Base-by-base conservation (phyloP, 1,140 invertebrate genomes). In the Sitobion miscanthi region DNA sequence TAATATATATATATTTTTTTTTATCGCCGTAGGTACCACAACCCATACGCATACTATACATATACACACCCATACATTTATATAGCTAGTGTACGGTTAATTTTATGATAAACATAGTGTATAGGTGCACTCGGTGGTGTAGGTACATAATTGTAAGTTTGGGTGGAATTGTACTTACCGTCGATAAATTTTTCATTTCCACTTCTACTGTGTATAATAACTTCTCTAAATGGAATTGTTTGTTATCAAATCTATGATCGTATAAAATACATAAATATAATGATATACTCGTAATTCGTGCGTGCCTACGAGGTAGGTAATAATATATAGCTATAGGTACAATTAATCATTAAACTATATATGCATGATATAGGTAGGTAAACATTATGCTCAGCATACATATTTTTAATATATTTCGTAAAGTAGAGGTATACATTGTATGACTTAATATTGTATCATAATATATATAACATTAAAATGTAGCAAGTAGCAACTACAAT, bases 161-260 rank as follows among this genome's bases (percentile, higher is more conserved):
- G 87, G 87, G 87, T 54, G 87, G 87, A 89, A 54, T 89, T 69
- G 57, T 49, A 47, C 25, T 89, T 89, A 89, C 49, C 87, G 87
- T 89, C 49, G 87, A 89, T 89, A 89, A 89, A 54, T 89, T 89
- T 89, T 54, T 88, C 47, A 17, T 49, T 87, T 87, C 49, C n/a
- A 87, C 47, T n/a, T 88, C 17, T 89, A 69, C n/a, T 69, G 25
- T 69, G 62, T 69, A 69, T n/a, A 69, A 69, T n/a, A 69, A 69
- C 62, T 69, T 42, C 35, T 25, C 38, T 38, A 42, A 42, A 83
- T 38, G 35, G 82, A 35, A 83, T 83, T 83, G 38, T 83, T 38
- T 83, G 35, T 42, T 83, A 38, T 38, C 35, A 83, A 83, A 83
- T 83, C 82, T 83, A 83, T 83, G 38, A 38, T 83, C 35, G 21